A percentile compares a stretch with the other conserved stretches of the same genome.
Evolutionary conservation across 2,888 invertebrate species (phyloP).

Genomic region (Epiblema foenella): DNA sequence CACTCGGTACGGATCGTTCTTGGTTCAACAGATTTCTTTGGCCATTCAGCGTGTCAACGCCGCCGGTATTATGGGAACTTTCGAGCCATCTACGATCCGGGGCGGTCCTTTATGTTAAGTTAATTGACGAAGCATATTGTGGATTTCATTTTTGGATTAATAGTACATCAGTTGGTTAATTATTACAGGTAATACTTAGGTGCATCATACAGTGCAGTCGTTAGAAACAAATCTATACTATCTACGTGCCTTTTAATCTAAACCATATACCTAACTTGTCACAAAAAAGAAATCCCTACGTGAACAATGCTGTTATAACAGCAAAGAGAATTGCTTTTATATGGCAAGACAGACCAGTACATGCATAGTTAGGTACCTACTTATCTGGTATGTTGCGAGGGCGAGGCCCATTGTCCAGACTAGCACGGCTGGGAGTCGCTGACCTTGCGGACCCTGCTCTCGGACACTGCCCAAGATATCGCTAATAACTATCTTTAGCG

Average conservation of each 20-base stretch:
- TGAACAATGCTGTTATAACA: not conserved
- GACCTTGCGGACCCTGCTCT: slow-evolving; percentile 70
- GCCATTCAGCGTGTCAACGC: no score
- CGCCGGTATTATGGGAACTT: no score
- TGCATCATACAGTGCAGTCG: not conserved
- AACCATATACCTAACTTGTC: not conserved
- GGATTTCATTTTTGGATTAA: no score
- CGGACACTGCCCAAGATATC: slow-evolving; percentile 45
- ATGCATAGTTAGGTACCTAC: slow-evolving; percentile 5
- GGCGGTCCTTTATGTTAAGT: no score
- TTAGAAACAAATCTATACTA: not conserved
- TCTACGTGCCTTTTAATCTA: not conserved
- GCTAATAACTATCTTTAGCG: slow-evolving; percentile 19
- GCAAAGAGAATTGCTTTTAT: not conserved
- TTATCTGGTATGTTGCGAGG: slow-evolving; percentile 41
- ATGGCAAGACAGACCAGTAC: slow-evolving; percentile 11
- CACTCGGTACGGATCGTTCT: no score
- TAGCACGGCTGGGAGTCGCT: slow-evolving; percentile 68
- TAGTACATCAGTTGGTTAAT: not conserved
- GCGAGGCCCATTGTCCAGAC: slow-evolving; percentile 59
- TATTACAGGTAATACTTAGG: not conserved
- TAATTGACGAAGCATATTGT: no score
- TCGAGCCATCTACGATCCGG: no score
- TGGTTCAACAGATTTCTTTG: no score
- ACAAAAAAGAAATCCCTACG: not conserved